Percentiles rank a stretch among this genome's conserved stretches.
phyloP scores from a whole-genome alignment of 2,888 invertebrate species.

The Drosophila koepferae region DNA sequence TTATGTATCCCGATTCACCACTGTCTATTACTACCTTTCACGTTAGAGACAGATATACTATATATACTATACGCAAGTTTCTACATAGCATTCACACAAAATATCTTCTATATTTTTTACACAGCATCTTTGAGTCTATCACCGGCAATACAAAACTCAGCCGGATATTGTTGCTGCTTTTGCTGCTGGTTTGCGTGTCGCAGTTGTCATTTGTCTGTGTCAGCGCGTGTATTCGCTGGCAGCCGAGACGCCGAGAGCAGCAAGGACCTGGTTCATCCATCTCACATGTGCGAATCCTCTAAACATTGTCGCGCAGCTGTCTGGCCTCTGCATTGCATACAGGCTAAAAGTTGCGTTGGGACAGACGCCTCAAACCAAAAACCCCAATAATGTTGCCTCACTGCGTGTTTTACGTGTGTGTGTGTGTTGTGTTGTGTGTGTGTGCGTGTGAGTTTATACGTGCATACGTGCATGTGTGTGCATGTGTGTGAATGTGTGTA shows the following conservation, averaged over 20 bases:
- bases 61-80: too few species aligned
- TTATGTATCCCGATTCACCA: too few species aligned
- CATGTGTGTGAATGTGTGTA: slow-evolving; percentile 51
- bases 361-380: slow-evolving; percentile 1
- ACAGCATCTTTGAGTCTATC: neutral
- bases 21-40: too few species aligned
- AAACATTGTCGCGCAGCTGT: slow-evolving; percentile 56
- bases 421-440: slow-evolving; percentile 25
- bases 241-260: slow-evolving; percentile 10
- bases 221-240: slow-evolving; percentile 53
- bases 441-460: slow-evolving; percentile 24
- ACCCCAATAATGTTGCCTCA: slow-evolving; percentile 14
- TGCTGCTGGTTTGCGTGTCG: slow-evolving; percentile 45
- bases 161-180: slow-evolving; percentile 12
- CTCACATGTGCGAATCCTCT: slow-evolving; percentile 47
- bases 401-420: slow-evolving; percentile 38
- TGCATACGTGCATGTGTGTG: slow-evolving; percentile 25
- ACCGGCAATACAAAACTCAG: accelerated
- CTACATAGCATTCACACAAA: too few species aligned
- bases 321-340: slow-evolving; percentile 28
- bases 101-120: neutral
- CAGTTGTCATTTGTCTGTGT: slow-evolving; percentile 74
- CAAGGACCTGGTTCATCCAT: slow-evolving; percentile 50
- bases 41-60: too few species aligned
- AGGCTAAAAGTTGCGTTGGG: slow-evolving; percentile 11